Evolutionary conservation across 2,888 invertebrate species (phyloP), one percentile per base, ranked within the genome.

Genomic region (Drosophila tripunctata): DNA sequence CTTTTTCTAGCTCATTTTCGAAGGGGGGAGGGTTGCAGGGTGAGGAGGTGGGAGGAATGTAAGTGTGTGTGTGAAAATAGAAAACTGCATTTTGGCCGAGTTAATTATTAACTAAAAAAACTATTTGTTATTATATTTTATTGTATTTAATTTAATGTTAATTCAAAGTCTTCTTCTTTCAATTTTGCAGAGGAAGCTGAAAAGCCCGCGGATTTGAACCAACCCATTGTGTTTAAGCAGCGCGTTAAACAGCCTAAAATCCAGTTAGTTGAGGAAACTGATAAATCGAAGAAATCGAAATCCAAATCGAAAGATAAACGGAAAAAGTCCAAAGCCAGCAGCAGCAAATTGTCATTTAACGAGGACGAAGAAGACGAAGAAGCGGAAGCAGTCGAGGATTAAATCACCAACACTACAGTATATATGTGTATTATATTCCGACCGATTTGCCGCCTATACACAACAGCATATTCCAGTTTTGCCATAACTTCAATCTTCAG

Each of bases 171-270:
- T n/a, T n/a, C n/a, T n/a, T n/a, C n/a, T n/a, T n/a, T n/a, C n/a
- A n/a, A n/a, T n/a, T n/a, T 91, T 92, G 21, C 90, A 94, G 94
- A 94, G 89, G 92, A 92, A 84, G 92, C 92, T 58, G 92, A 92
- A 78, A 91, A 92, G 33, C 93, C 93, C 24, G 94, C 94, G 33
- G 94, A 95, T 90, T 90, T 95, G 69, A 92, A 87, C 51, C 92
- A 93, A 75, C 93, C 93, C 36, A 92, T 95, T 61, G 91, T 94
- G 65, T 94, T 94, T 78, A 79, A 89, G 48, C 67, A 84, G 43
- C 84, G 87, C 19, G 80, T 75, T 14, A 84, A 87, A 38, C 51
- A 70, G 38, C 55, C 76, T 4, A 68, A 62, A 43, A 38, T n/a
- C n/a, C n/a, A n/a, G n/a, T n/a, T n/a, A n/a, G n/a, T 70, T 24